Conservation (phyloP, 2,888 invertebrate genomes). For the Stenotaenia linearis region DNA sequence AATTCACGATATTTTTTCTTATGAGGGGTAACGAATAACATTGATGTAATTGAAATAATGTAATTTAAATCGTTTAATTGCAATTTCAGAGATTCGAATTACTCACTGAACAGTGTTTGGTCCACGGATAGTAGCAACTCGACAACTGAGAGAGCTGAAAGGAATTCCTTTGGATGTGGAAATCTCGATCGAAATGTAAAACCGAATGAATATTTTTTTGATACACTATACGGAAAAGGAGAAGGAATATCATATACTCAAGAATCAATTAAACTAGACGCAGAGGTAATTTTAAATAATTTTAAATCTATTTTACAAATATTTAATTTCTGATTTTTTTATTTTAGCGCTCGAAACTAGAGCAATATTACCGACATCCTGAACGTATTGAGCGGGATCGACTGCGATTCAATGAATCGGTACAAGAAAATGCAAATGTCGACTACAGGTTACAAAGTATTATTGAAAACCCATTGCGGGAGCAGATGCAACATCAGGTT, state of each 20-base stretch:
- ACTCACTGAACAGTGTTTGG: slow-evolving; percentile 10
- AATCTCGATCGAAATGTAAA: slow-evolving; percentile 30
- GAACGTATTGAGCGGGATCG: slow-evolving; percentile 27
- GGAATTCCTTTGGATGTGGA: slow-evolving; percentile 26
- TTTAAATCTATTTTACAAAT: background rate
- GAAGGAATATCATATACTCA: slow-evolving; percentile 1
- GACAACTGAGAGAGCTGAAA: background rate
- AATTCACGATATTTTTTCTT: slow-evolving; percentile 31
- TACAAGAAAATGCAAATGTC: background rate
- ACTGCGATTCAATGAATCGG: background rate
- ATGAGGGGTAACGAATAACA: slow-evolving; percentile 27
- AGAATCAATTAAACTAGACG: slow-evolving; percentile 3
- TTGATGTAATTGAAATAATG: background rate
- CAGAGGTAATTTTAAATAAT: background rate
- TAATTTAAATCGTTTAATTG: background rate
- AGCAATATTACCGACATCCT: slow-evolving; percentile 22
- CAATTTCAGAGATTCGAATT: background rate
- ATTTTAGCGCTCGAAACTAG: slow-evolving; percentile 24
- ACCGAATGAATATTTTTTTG: slow-evolving; percentile 16
- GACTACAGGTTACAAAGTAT: slow-evolving; percentile 27
- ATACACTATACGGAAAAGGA: slow-evolving; percentile 17
- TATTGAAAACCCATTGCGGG: slow-evolving; percentile 11
- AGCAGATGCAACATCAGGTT: slow-evolving; percentile 27
- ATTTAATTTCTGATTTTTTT: background rate
- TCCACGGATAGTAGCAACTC: background rate